Conservation (phyloP, 1,140 invertebrate genomes). For the Zaprionus davidi region DNA sequence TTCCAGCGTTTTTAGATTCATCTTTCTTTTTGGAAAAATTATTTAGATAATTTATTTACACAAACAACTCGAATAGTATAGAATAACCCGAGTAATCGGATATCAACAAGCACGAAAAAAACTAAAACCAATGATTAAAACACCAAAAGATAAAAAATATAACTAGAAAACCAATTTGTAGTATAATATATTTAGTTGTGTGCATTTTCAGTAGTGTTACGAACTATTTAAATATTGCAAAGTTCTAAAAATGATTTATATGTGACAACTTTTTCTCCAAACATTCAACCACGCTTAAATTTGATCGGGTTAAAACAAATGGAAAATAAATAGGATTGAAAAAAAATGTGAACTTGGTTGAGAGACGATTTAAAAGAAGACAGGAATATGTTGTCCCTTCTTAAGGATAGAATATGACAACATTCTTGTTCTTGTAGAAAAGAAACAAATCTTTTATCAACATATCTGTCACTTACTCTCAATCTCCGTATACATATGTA, state of each 20-base stretch:
- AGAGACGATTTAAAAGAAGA: not conserved
- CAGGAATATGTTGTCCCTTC: not conserved
- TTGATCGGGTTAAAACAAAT: not conserved
- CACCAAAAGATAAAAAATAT: not conserved
- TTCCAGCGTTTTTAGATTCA: slow-evolving; percentile 44
- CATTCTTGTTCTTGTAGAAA: slow-evolving; percentile 52
- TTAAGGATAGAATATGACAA: slow-evolving; percentile 45
- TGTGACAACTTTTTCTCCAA: not conserved
- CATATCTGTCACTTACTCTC: slow-evolving; percentile 45
- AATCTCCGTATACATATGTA: slow-evolving; percentile 2
- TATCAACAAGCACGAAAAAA: slow-evolving; percentile 10
- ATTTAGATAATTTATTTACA: slow-evolving; percentile 44
- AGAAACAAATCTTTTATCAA: slow-evolving; percentile 22
- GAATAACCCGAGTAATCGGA: not conserved
- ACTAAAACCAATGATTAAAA: slow-evolving; percentile 6
- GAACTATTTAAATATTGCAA: slow-evolving; percentile 18
- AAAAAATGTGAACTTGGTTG: not conserved
- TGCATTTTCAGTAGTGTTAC: slow-evolving; percentile 13
- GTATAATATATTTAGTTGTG: slow-evolving; percentile 7
- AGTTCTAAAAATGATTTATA: slow-evolving; percentile 6
- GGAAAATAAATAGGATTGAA: not conserved
- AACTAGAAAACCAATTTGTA: not conserved
- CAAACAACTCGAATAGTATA: slow-evolving; percentile 12
- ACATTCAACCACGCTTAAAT: not conserved
- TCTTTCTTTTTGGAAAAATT: slow-evolving; percentile 43